Evolutionary conservation across 1,140 invertebrate genomes (phyloP).

Genomic region (Drosophila tani): DNA sequence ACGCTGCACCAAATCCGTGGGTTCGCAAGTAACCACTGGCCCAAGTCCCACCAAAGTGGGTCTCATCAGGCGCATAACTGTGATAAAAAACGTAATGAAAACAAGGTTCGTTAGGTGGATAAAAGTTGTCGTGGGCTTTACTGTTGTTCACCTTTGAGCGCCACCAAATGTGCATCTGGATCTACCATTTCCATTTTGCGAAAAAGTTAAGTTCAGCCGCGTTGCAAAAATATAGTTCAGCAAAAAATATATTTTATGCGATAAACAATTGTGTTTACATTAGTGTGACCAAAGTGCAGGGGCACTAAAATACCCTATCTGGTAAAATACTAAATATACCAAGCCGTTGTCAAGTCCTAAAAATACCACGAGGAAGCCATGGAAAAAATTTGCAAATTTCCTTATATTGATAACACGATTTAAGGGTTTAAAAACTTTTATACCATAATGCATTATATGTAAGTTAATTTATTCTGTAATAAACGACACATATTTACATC

Average conservation of each 20-base stretch:
- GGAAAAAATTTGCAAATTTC: neutral
- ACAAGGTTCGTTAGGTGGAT: neutral
- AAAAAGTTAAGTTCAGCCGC: neutral
- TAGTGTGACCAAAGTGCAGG: slow-evolving; percentile 6
- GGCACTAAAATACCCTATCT: neutral
- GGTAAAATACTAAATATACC: slow-evolving; percentile 11
- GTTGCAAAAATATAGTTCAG: neutral
- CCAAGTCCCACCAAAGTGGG: slow-evolving; percentile 63
- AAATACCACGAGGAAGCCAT: neutral
- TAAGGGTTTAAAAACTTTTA: neutral
- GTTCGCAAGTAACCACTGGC: slow-evolving; percentile 65
- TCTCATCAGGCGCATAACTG: slow-evolving; percentile 68
- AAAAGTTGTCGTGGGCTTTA: too few species aligned
- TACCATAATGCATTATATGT: neutral
- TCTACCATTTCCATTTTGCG: slow-evolving; percentile 59
- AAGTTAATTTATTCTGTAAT: slow-evolving; percentile 11
- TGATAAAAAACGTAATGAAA: neutral
- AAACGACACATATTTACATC: slow-evolving; percentile 35
- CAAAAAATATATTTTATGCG: neutral
- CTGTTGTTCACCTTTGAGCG: slow-evolving; percentile 50
- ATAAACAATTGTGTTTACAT: slow-evolving; percentile 24
- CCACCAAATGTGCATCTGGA: slow-evolving; percentile 64
- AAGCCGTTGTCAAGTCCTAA: neutral
- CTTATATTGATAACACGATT: neutral
- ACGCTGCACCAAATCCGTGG: slow-evolving; percentile 54